These are phyloP conservation scores for Ceratitis capitata DNA, from an alignment of 1,140 invertebrate genomes.

Conservation along the genomic window DNA sequence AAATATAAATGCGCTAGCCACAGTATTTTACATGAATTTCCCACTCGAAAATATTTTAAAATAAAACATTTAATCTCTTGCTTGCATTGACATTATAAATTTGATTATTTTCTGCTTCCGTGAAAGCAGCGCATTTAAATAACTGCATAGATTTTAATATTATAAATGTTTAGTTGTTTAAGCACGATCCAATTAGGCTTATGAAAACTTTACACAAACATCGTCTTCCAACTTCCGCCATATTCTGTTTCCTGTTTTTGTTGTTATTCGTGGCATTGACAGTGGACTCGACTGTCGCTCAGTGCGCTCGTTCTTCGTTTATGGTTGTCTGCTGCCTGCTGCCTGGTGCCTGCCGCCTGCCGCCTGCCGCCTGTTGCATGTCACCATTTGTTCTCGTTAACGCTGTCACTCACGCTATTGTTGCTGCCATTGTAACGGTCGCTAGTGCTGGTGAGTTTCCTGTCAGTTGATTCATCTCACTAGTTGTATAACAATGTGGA, in stretches of 20 bases:
- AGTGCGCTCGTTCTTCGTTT: too few relatives aligned
- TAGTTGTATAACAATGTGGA: background rate
- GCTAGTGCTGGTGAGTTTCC: background rate
- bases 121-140: background rate
- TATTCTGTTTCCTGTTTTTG: background rate
- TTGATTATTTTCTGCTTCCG: background rate
- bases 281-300: background rate
- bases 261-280: background rate
- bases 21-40: too few relatives aligned
- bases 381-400: background rate
- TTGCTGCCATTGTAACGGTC: background rate
- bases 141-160: too few relatives aligned
- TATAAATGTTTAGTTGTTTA: background rate
- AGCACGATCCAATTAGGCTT: background rate
- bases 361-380: background rate
- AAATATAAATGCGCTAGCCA: too few relatives aligned
- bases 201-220: background rate
- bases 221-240: background rate
- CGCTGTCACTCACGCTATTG: background rate
- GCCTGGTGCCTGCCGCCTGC: background rate
- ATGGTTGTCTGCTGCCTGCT: background rate
- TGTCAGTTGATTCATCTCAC: background rate
- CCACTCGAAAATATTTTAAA: too few relatives aligned
- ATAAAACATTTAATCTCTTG: background rate
- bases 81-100: background rate